Evolutionary conservation across 2,797 vertebrate genomes (phyloP).

Genomic region (Antennarius maculatus): DNA sequence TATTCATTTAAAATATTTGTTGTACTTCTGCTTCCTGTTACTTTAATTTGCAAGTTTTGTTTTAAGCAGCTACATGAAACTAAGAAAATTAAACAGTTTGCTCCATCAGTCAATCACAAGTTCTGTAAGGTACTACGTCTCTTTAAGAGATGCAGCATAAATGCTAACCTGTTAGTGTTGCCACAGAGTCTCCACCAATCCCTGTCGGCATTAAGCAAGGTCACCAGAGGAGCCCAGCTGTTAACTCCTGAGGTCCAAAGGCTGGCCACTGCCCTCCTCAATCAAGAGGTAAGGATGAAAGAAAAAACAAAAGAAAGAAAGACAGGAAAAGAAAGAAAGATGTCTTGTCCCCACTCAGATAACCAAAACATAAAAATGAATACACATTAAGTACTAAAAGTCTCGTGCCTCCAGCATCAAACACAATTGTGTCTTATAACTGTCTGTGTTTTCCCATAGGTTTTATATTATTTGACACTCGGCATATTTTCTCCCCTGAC

Average conservation of each 20-base stretch:
- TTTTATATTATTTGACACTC: not conserved
- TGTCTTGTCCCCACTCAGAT: no score
- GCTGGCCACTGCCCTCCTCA: conserved; percentile 90
- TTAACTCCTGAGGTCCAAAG: conserved; percentile 91
- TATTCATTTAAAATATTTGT: not conserved
- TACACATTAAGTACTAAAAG: not conserved
- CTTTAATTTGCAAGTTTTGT: no score
- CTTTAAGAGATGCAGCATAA: conserved; percentile 3
- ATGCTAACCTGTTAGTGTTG: conserved; percentile 24
- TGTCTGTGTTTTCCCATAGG: not conserved
- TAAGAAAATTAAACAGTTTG: not conserved
- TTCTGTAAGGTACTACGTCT: not conserved
- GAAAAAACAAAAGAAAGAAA: not conserved
- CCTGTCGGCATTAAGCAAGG: conserved; percentile 93
- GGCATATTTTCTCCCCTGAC: conserved; percentile 1
- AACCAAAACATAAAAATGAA: not conserved
- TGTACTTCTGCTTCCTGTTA: not conserved
- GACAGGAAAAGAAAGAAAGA: no score
- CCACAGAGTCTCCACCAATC: conserved; percentile 90
- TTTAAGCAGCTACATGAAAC: no score
- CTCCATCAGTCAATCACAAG: not conserved
- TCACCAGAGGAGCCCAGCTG: conserved; percentile 93
- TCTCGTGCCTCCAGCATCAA: not conserved
- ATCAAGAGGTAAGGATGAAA: conserved; percentile 88
- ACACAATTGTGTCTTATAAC: no score